Evolutionary conservation across 2,888 invertebrate genomes (phyloP), one percentile per base, ranked within the genome.

Genomic region (Caenorhabditis sp.): DNA sequence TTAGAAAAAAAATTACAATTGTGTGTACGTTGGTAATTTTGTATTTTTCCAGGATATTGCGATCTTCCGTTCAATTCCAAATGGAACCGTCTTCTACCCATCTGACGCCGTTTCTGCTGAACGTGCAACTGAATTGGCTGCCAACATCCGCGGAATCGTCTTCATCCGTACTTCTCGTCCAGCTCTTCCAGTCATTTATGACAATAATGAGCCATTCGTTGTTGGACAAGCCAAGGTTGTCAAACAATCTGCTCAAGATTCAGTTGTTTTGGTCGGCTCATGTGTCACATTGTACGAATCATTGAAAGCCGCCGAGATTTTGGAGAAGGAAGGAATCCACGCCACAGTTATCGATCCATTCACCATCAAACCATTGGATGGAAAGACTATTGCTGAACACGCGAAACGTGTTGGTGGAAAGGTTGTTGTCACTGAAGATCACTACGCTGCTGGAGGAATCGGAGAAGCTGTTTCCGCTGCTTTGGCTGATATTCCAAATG

Each of bases 141-240:
- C 77, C 26, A 77, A 77, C 64, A 80, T 62, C 36, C 63, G 70
- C 52, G 82, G 99, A 65, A 92, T 97, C 85, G 95, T 95, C 87
- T 99, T 95, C 90, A 94, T 97, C 85, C 92, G 99, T 83, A 95
- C 96, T 1, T 95, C 95, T 27, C 91, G 99, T 1, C 97, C 99
- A 66, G 93, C 93, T 85, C 94, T 95, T 1, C 89, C 92, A 58
- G 92, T 96, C 17, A 89, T 99, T 59, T 99, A 99, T 89, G 90
- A 91, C 64, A 94, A 93, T 88, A 92, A 94, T 74, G 93, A 95
- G 81, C 88, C 89, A 1, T 95, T 99, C 90, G 90, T 91, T 88
- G 91, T 93, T 87, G 91, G 91, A 63, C 88, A 91, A 83, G 90
- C 90, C 21, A 91, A 91, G 88, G 90, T 97, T 4, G 91, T 97